A percentile compares a stretch with the other conserved stretches of the same genome.
Conservation (phyloP, 2,113 vertebrate species). For the Desmodus rotundus region DNA sequence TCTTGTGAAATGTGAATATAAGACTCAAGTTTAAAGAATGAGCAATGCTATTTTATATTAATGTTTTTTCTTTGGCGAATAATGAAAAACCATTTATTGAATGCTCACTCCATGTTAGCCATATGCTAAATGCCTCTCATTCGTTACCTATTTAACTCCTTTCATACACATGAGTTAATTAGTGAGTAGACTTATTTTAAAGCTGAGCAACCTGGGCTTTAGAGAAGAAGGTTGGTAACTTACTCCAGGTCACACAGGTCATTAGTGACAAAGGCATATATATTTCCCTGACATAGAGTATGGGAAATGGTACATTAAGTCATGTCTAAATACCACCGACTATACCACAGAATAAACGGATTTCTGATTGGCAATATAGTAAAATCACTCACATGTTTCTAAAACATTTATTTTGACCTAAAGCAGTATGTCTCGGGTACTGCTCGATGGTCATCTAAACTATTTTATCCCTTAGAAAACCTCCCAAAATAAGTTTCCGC, state of each 20-base stretch:
- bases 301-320: neutral
- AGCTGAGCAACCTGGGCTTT: neutral
- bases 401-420: conserved; percentile 8
- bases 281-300: neutral
- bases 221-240: neutral
- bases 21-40: neutral
- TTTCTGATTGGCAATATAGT: neutral
- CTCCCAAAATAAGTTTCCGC: neutral
- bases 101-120: neutral
- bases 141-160: neutral
- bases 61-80: neutral
- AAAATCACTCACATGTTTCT: neutral
- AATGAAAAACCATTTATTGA: neutral
- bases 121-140: neutral
- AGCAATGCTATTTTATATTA: neutral
- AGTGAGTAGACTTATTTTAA: neutral
- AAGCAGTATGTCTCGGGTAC: neutral
- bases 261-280: neutral
- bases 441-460: neutral
- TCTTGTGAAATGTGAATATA: neutral
- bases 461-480: neutral
- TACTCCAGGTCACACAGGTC: neutral
- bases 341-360: neutral
- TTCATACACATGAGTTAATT: neutral
- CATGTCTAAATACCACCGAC: neutral